Conservation (phyloP, 2,797 vertebrate genomes). For the Mycteria americana region DNA sequence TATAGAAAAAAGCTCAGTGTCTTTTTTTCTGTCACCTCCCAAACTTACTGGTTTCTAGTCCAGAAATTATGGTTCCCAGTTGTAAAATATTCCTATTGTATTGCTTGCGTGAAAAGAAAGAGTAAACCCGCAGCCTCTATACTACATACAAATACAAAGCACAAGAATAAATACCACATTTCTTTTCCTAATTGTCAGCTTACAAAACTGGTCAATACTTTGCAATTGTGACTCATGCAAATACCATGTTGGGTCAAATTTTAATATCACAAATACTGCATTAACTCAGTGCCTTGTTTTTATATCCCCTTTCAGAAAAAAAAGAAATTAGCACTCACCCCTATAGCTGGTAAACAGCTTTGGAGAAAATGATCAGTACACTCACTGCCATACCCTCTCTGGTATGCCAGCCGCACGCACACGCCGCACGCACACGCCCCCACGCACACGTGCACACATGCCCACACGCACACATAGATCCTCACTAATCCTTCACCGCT, state of each 20-base stretch:
- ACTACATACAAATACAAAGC: constrained; percentile 73
- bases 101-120: constrained; percentile 69
- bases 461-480: neutral
- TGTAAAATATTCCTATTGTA: constrained; percentile 63
- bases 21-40: neutral
- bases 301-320: constrained; percentile 72
- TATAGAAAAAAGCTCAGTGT: constrained; percentile 21
- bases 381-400: neutral
- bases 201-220: constrained; percentile 73
- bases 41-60: constrained; percentile 60
- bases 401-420: constrained; percentile 38
- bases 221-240: constrained; percentile 74
- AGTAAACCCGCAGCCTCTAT: constrained; percentile 69
- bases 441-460: neutral
- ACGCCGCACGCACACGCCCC: neutral
- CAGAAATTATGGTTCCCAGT: constrained; percentile 69
- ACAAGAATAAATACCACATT: constrained; percentile 78
- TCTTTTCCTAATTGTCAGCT: constrained; percentile 69
- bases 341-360: constrained; percentile 64
- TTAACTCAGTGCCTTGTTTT: constrained; percentile 71
- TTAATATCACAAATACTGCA: constrained; percentile 76
- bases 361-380: constrained; percentile 70
- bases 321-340: constrained; percentile 66
- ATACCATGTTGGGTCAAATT: constrained; percentile 68
- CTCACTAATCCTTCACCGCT: constrained; percentile 60